A percentile compares a stretch with the other conserved stretches of the same genome.
Conservation (phyloP, 2,797 vertebrate species). For the Pseudochirops corinnae region DNA sequence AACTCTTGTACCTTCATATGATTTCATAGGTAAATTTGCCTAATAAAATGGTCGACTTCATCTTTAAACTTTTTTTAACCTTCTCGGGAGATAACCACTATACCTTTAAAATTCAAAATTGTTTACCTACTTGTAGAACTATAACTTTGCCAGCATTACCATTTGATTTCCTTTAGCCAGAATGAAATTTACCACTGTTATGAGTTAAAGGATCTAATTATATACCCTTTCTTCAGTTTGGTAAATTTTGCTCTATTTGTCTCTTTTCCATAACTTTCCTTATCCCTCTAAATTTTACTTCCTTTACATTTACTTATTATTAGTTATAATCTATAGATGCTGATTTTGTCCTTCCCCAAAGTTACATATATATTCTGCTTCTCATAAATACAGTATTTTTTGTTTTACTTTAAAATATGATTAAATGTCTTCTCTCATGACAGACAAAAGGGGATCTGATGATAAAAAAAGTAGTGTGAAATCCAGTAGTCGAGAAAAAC, state of each 20-base stretch:
- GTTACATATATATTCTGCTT: conserved; percentile 38
- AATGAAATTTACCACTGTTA: conserved; percentile 33
- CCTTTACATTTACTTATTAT: conserved; percentile 43
- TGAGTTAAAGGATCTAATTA: conserved; percentile 23
- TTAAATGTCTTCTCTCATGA: conserved; percentile 86
- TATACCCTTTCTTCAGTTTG: conserved; percentile 33
- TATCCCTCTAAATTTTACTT: not conserved
- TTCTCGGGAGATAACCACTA: conserved; percentile 28
- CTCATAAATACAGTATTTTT: conserved; percentile 46
- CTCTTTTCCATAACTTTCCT: not conserved
- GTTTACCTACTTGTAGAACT: not conserved
- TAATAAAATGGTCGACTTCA: conserved; percentile 17
- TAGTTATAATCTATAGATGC: conserved; percentile 45
- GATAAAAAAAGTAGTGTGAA: conserved; percentile 95
- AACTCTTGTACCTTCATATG: conserved; percentile 28
- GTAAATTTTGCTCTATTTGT: conserved; percentile 11
- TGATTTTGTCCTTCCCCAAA: conserved; percentile 46
- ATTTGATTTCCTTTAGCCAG: conserved; percentile 36
- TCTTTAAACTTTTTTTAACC: not conserved
- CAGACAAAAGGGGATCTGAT: conserved; percentile 96
- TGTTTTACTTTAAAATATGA: conserved; percentile 86
- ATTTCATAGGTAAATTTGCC: conserved; percentile 11
- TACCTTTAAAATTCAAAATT: conserved; percentile 31
- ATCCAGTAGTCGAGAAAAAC: conserved; percentile 91
- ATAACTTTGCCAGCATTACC: not conserved